Conservation (phyloP, 1,140 invertebrate genomes). For the Akabosia matsudoensis region DNA sequence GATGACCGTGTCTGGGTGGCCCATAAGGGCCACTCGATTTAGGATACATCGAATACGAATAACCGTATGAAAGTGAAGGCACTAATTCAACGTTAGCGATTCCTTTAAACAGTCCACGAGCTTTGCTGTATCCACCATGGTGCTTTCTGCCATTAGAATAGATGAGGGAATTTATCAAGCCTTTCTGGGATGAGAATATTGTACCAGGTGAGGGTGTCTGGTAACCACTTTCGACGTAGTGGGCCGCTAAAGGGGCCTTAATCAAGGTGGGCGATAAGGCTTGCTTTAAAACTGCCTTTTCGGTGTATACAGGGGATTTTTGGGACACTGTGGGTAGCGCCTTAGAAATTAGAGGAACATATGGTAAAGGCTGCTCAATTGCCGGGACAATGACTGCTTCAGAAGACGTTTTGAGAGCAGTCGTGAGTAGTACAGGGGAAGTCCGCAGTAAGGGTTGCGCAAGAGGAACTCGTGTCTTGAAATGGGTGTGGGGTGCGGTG, state of each 20-base stretch:
- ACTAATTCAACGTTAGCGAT: conserved; percentile 23
- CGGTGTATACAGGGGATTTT: background rate
- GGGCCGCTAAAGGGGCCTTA: background rate
- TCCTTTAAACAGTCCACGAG: background rate
- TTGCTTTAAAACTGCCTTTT: background rate
- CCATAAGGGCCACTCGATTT: background rate
- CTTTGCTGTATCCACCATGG: background rate
- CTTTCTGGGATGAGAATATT: background rate
- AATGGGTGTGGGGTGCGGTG: no score
- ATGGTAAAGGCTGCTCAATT: background rate
- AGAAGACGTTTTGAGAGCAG: background rate
- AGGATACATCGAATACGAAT: conserved; percentile 34
- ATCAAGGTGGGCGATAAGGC: background rate
- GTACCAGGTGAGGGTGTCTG: background rate
- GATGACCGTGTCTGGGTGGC: background rate
- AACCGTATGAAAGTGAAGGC: conserved; percentile 45
- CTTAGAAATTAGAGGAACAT: background rate
- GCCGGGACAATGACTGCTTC: background rate
- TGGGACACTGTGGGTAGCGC: background rate
- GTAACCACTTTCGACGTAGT: background rate
- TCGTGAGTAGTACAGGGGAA: no score
- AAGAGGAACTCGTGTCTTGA: no score
- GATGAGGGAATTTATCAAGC: background rate
- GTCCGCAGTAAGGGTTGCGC: no score
- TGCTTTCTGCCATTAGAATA: background rate